Conservation (phyloP, 2,113 vertebrate species). For the Ploceus nigricollis region DNA sequence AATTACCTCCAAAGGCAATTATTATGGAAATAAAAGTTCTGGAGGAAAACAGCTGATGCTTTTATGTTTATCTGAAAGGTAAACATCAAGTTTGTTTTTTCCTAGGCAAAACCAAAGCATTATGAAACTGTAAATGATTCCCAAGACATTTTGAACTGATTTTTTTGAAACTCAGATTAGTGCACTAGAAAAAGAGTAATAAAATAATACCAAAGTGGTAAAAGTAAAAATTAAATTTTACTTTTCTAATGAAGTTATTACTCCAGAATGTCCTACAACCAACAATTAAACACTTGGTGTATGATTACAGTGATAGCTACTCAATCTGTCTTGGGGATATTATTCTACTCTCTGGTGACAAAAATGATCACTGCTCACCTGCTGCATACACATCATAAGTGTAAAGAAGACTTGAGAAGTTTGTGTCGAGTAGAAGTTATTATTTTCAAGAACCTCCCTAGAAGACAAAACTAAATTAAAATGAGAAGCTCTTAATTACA, state of each 20-base stretch:
- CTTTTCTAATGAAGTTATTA: constrained; percentile 14
- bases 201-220: background rate
- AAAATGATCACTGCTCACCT: background rate
- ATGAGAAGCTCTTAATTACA: background rate
- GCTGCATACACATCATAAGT: background rate
- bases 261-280: background rate
- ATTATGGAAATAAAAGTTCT: constrained; percentile 40
- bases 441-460: background rate
- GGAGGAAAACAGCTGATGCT: constrained; percentile 38
- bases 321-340: background rate
- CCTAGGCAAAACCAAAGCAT: constrained; percentile 15
- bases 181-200: background rate
- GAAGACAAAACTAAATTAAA: constrained; percentile 8
- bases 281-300: background rate
- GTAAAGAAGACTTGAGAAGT: background rate
- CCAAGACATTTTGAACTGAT: background rate
- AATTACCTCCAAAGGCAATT: constrained; percentile 46
- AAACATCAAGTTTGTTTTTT: constrained; percentile 60
- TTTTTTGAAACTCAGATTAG: constrained; percentile 22
- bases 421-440: background rate
- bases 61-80: constrained; percentile 57
- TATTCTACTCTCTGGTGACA: background rate
- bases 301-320: background rate
- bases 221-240: background rate
- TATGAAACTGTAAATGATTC: constrained; percentile 49